phyloP scores from a whole-genome alignment of 2,888 invertebrate genomes.

The Poecilobothrus nobilitatus region DNA sequence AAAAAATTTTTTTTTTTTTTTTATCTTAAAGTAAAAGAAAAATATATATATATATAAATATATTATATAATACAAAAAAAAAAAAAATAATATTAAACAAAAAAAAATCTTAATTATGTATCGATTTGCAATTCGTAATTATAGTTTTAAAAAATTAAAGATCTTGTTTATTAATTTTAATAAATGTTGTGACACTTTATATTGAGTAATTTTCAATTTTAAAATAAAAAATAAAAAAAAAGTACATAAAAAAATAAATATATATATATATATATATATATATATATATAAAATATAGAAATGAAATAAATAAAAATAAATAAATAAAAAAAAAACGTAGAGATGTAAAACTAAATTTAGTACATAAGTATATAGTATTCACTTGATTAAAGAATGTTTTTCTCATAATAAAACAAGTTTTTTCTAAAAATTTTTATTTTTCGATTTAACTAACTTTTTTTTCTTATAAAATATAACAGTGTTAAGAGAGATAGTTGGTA shows the following conservation, averaged over 20 bases:
- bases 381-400: slow-evolving; percentile 4
- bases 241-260: not conserved
- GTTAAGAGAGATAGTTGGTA: too few relatives aligned
- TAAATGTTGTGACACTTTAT: slow-evolving; percentile 6
- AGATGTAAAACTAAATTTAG: slow-evolving; percentile 1
- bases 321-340: not conserved
- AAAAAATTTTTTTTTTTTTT: not conserved
- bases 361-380: slow-evolving; percentile 4
- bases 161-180: slow-evolving; percentile 6
- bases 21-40: not conserved
- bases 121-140: slow-evolving; percentile 6
- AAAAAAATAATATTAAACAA: not conserved
- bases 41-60: not conserved
- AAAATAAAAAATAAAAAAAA: not conserved
- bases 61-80: not conserved
- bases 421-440: not conserved
- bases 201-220: slow-evolving; percentile 6
- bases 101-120: slow-evolving; percentile 1
- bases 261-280: not conserved
- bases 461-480: too few relatives aligned
- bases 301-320: not conserved
- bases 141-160: slow-evolving; percentile 3
- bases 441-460: not conserved
- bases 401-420: slow-evolving; percentile 3
- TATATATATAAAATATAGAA: not conserved